A percentile compares a stretch with the other conserved stretches of the same genome.
Evolutionary conservation across 2,113 vertebrate genomes (phyloP).

Genomic region (Channa maculata): DNA sequence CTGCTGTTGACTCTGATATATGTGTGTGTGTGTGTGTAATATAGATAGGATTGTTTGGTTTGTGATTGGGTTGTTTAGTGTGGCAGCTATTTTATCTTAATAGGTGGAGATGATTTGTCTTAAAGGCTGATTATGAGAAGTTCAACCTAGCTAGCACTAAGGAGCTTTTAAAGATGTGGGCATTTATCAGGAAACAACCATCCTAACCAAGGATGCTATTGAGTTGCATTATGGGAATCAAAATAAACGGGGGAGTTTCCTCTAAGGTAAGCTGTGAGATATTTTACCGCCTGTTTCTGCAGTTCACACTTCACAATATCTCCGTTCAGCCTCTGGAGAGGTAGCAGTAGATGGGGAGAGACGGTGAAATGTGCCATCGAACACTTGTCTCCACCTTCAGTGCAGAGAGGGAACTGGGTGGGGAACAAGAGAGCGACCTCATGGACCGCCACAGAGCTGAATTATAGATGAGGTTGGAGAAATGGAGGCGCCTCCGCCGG

Average conservation of each 20-base stretch:
- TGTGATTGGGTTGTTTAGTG: no score
- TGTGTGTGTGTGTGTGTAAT: no score
- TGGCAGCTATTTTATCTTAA: no score
- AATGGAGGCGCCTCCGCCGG: slow-evolving; percentile 33
- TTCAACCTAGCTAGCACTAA: no score
- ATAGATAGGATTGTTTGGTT: no score
- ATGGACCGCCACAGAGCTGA: slow-evolving; percentile 34
- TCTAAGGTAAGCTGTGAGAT: no score
- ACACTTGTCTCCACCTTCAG: slow-evolving; percentile 46
- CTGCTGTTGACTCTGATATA: no score
- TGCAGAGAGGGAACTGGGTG: slow-evolving; percentile 26
- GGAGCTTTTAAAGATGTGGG: no score
- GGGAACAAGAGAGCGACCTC: slow-evolving; percentile 43
- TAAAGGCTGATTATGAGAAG: no score
- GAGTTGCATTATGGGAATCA: background rate
- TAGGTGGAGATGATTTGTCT: no score
- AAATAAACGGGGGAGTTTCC: no score
- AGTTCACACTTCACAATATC: background rate
- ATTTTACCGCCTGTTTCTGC: background rate
- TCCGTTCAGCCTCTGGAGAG: slow-evolving; percentile 31
- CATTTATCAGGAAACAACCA: no score
- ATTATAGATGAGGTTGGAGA: slow-evolving; percentile 65
- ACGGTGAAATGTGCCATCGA: slow-evolving; percentile 32
- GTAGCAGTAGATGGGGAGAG: slow-evolving; percentile 16
- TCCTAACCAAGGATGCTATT: background rate